Evolutionary conservation across 2,888 invertebrate genomes (phyloP), one percentile per base, ranked within the genome.

Genomic region (Epistrophe eligans): DNA sequence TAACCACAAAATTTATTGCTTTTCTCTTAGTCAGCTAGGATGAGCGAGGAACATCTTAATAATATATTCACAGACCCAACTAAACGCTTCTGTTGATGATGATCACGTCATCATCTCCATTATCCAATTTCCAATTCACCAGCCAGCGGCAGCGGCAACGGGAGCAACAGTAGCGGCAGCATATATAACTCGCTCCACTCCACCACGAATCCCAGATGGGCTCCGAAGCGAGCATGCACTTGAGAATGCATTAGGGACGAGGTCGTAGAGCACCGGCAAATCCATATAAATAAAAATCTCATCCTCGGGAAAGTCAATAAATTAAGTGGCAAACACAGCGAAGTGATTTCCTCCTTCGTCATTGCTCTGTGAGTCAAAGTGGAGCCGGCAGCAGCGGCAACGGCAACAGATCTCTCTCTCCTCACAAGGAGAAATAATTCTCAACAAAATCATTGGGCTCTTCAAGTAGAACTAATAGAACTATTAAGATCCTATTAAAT

Each of bases 211-310:
- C 62, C 80, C 84, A 84, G 84, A 80, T 84, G 85, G 81, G 77
- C 58, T 71, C 17, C 32, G 32, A 57, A 72, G 58, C 66, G 15
- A 24, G 19, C 40, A 43, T 79, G 76, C 87, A 87, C 87, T 87
- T 87, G 87, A 87, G 87, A 87, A 87, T 87, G 87, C 87, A 87
- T 87, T 87, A 87, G 87, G 82, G 76, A 79, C 79, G 79, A 72
- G 79, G 82, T 83, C 73, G 83, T 71, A 83, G 87, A 79, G 82
- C 82, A 87, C 38, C 82, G 60, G 71, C 71, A 83, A 87, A 87
- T 83, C 76, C 87, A 87, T 87, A 87, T 87, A 87, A 83, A 87
- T 87, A 87, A 87, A 87, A 87, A 87, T 87, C 87, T 87, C 87
- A 76, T 82, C 87, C 74, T 82, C 87, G 76, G 66, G 79, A 87